Conservation (phyloP, 2,888 invertebrate genomes). For the Hoplodrina ambigua region DNA sequence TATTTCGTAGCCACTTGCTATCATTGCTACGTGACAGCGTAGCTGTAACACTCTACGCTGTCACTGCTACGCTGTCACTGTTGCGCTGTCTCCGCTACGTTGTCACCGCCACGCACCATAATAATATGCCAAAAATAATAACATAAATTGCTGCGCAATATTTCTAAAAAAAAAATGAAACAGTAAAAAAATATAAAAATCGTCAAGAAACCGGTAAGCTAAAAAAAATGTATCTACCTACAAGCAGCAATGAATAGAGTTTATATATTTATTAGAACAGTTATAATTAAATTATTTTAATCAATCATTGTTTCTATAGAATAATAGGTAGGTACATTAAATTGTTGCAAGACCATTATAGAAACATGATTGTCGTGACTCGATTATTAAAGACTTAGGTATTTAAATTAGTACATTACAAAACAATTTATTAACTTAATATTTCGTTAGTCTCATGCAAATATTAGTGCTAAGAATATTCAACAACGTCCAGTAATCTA, state of each 20-base stretch:
- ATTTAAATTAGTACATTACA: constrained; percentile 4
- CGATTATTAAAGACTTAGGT: constrained; percentile 37
- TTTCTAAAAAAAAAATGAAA: not conserved
- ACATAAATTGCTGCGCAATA: too few species aligned
- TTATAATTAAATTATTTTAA: not conserved
- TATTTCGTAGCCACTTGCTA: not conserved
- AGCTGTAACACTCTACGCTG: too few species aligned
- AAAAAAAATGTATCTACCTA: too few species aligned
- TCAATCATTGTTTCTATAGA: not conserved
- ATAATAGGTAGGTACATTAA: not conserved
- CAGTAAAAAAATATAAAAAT: too few species aligned
- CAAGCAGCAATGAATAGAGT: too few species aligned
- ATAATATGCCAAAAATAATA: too few species aligned
- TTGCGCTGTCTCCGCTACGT: not conserved
- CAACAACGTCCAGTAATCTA: constrained; percentile 62
- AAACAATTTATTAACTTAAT: constrained; percentile 37
- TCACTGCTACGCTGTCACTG: not conserved
- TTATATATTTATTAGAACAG: too few species aligned
- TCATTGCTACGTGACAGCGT: not conserved
- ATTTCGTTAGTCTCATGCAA: constrained; percentile 44
- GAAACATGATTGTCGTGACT: constrained; percentile 32
- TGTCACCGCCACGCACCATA: not conserved
- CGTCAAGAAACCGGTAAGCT: too few species aligned
- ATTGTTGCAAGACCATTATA: constrained; percentile 13
- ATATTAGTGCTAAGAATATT: constrained; percentile 52